These are phyloP conservation scores for Cremastinae sp. DNA, from an alignment of 2,888 invertebrate species.

Conservation along the genomic window DNA sequence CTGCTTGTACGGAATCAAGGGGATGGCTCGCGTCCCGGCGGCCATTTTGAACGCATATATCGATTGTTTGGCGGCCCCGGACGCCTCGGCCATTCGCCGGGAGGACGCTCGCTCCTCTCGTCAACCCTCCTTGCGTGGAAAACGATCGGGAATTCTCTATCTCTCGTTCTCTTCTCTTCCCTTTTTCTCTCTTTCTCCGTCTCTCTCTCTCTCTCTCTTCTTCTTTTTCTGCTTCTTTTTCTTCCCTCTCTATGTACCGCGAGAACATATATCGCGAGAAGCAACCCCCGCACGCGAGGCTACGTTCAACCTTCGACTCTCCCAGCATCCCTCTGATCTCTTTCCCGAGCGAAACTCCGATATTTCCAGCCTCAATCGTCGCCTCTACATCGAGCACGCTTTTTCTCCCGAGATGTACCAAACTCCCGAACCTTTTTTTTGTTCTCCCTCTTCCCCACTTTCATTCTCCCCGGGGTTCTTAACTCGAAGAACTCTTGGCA, in stretches of 20 bases:
- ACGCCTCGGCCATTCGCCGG: slow-evolving; percentile 78
- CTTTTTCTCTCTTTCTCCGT: not conserved
- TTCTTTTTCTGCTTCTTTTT: slow-evolving; percentile 47
- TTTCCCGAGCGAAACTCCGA: slow-evolving; percentile 74
- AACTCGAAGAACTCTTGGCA: slow-evolving; percentile 13
- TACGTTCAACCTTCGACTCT: no score
- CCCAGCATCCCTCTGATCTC: slow-evolving; percentile 9
- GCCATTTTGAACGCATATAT: slow-evolving; percentile 81
- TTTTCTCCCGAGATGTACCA: slow-evolving; percentile 50
- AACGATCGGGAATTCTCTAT: slow-evolving; percentile 60
- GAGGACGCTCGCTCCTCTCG: slow-evolving; percentile 73
- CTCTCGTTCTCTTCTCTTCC: no score
- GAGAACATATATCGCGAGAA: slow-evolving; percentile 12
- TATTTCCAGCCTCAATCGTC: slow-evolving; percentile 67
- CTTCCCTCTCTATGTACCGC: slow-evolving; percentile 19
- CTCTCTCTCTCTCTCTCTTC: slow-evolving; percentile 13
- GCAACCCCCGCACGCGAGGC: not conserved
- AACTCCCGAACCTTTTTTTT: slow-evolving; percentile 29
- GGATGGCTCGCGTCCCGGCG: slow-evolving; percentile 80
- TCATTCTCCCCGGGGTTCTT: slow-evolving; percentile 29
- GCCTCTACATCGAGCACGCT: slow-evolving; percentile 59
- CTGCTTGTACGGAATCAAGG: slow-evolving; percentile 66
- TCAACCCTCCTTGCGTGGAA: slow-evolving; percentile 62
- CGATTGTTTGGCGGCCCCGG: slow-evolving; percentile 81
- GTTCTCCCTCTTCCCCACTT: not conserved